phyloP scores from a whole-genome alignment of 2,797 vertebrate species.

The Sebastes reedi region DNA sequence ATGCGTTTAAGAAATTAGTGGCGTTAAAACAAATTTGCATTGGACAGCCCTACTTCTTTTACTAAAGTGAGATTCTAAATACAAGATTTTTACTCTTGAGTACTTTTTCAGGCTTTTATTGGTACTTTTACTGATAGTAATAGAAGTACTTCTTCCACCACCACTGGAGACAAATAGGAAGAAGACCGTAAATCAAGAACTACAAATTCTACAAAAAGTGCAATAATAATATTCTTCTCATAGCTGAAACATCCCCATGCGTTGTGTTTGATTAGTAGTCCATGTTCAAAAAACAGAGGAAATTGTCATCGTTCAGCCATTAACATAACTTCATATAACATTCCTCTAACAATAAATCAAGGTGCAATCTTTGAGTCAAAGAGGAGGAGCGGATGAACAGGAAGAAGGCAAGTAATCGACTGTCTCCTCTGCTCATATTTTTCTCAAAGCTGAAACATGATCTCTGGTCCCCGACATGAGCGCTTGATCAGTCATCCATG shows the following conservation, averaged over 20 bases:
- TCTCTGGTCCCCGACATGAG: background rate
- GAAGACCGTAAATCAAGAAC: background rate
- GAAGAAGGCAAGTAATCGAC: background rate
- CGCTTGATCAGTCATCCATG: background rate
- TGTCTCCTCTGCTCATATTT: background rate
- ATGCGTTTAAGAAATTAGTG: no score
- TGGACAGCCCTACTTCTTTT: accelerated
- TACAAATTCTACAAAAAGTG: background rate
- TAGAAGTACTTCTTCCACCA: background rate
- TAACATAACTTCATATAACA: background rate
- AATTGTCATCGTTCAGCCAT: background rate
- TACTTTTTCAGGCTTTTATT: background rate
- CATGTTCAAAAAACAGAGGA: background rate
- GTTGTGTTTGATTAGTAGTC: background rate
- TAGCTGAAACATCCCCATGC: background rate
- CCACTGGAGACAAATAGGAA: background rate
- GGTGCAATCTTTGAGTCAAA: background rate
- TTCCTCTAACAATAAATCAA: background rate
- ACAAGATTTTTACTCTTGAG: accelerated
- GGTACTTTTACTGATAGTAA: background rate
- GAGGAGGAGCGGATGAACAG: background rate
- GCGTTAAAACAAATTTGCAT: no score
- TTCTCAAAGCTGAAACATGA: background rate
- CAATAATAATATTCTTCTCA: background rate
- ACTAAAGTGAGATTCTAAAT: background rate